Evolutionary conservation across 2,888 invertebrate genomes (phyloP), one percentile per base, ranked within the genome.

Genomic region (Tachina fera): DNA sequence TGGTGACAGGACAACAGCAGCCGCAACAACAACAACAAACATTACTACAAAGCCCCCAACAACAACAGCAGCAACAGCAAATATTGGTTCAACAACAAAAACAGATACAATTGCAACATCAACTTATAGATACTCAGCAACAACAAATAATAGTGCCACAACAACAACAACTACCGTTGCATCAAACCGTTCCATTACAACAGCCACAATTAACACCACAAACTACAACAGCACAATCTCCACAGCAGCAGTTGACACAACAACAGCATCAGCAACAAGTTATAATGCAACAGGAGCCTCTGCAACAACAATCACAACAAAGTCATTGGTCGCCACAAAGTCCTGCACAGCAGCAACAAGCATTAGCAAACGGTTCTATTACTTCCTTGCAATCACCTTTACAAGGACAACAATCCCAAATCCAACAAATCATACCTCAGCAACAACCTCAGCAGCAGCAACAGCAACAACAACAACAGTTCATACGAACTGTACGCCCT

Each of bases 201-300:
- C 91, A 90, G 75, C 92, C 91, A 71, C 91, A 91, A 67, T 51
- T 76, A 22, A 39, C 78, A 2, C 80, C 76, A 39, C 83, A 67
- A 53, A 87, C 90, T 83, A 89, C 89, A 5, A 91, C 91, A 49
- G 91, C 91, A 13, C 91, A 91, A 31, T 90, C 91, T 8, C 90
- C 92, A 3, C 91, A 91, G 6, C 91, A 90, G 76, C 90, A 89
- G 16, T 90, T 67, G 70, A 19, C 75, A 13, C 53, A 95, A 39
- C 90, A 88, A 60, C 89, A 90, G 87, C 89, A 88, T 71, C 94
- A 95, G 14, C 90, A 88, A 51, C 90, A 90, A 87, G 95, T 95
- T 88, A 93, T 95, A 45, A 93, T 95, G 41, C 94, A 95, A 90
- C 95, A 95, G 88, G 93, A 90, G 83, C 90, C 91, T 3, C 90